These are phyloP conservation scores for Nymphalis urticae DNA, from an alignment of 2,888 invertebrate genomes.

Conservation along the genomic window DNA sequence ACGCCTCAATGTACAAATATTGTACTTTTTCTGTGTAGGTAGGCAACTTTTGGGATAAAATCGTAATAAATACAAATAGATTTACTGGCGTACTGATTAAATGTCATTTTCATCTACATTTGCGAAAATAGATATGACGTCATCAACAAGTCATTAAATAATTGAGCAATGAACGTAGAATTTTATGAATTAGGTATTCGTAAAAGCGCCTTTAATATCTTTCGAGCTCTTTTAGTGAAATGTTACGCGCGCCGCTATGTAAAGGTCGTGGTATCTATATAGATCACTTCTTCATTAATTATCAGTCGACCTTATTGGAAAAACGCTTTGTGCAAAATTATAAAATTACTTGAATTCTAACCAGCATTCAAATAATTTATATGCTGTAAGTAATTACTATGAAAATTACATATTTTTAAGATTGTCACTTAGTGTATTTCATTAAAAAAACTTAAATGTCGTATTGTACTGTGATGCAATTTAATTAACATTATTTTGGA, in stretches of 20 bases:
- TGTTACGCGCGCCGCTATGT: constrained; percentile 36
- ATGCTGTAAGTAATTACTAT: too few relatives aligned
- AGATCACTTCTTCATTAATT: constrained; percentile 4
- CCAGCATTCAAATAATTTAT: too few relatives aligned
- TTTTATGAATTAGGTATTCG: constrained; percentile 30
- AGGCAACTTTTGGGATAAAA: too few relatives aligned
- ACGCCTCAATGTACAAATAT: too few relatives aligned
- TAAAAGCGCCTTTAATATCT: constrained; percentile 12
- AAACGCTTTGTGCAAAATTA: not conserved
- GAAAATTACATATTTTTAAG: too few relatives aligned
- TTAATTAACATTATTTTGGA: too few relatives aligned
- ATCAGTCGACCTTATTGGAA: not conserved
- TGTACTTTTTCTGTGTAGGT: too few relatives aligned
- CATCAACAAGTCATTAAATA: constrained; percentile 19
- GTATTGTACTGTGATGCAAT: too few relatives aligned
- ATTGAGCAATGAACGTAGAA: not conserved
- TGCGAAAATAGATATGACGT: constrained; percentile 6
- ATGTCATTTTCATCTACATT: not conserved
- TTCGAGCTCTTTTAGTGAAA: constrained; percentile 29
- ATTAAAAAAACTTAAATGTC: too few relatives aligned
- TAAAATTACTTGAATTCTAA: not conserved
- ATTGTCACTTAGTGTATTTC: too few relatives aligned
- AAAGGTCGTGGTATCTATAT: constrained; percentile 38
- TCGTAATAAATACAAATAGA: too few relatives aligned
- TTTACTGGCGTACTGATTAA: too few relatives aligned